Percentiles rank a stretch among this genome's conserved stretches.
Evolutionary conservation across 2,888 invertebrate genomes (phyloP).

Genomic region (Mimumesa dahlbomi): DNA sequence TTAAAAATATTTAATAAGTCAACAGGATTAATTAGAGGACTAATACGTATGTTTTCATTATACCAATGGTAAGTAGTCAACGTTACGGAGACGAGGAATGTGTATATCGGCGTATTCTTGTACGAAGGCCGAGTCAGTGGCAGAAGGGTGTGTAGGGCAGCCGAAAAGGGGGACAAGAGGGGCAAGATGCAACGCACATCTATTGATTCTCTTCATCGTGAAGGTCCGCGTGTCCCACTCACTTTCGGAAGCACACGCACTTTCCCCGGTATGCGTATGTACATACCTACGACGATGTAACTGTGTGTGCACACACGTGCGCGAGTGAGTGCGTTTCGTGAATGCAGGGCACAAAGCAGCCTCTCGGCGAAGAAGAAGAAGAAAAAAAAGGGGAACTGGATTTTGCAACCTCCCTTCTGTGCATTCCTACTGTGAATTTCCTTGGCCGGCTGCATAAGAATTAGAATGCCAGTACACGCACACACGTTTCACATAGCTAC

Average conservation of each 20-base stretch:
- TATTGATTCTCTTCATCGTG: conserved; percentile 78
- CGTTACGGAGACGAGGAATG: not conserved
- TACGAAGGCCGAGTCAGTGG: conserved; percentile 60
- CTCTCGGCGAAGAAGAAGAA: conserved; percentile 28
- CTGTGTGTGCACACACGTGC: conserved; percentile 23
- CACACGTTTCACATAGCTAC: conserved; percentile 15
- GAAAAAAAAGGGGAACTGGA: conserved; percentile 61
- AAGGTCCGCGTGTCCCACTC: conserved; percentile 66
- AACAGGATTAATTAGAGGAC: no score
- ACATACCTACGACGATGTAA: conserved; percentile 23
- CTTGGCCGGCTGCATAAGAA: conserved; percentile 63
- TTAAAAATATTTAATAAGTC: no score
- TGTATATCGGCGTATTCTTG: conserved; percentile 29
- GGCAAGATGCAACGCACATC: conserved; percentile 79
- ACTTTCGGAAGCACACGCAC: conserved; percentile 66
- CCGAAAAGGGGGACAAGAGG: conserved; percentile 69
- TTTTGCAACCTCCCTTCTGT: conserved; percentile 65
- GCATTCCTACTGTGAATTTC: conserved; percentile 55
- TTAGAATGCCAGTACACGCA: conserved; percentile 56
- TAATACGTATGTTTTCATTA: no score
- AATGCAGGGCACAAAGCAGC: conserved; percentile 61
- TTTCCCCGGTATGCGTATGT: conserved; percentile 35
- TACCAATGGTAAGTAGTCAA: conserved; percentile 18
- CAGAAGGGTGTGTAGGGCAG: conserved; percentile 64
- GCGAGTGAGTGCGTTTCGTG: conserved; percentile 57